Evolutionary conservation across 2,888 invertebrate species (phyloP), one percentile per base, ranked within the genome.

Genomic region (Rotaria macrura): DNA sequence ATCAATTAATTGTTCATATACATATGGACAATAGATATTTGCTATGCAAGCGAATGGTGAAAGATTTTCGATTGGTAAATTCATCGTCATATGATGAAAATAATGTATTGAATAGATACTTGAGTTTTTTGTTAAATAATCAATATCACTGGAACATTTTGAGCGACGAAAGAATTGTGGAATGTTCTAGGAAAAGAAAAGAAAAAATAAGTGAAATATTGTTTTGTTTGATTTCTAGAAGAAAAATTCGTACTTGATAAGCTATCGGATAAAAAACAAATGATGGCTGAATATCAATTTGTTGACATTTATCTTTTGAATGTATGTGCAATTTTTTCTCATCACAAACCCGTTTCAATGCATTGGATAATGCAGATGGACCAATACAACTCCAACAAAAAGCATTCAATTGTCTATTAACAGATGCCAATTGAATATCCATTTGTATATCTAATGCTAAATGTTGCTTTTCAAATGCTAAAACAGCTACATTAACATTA

Each of bases 71-170:
- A 79, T 23, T 12, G 40, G 25, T 43, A 79, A 43, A 43, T 79
- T 79, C 79, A 79, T 79, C 25, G 79, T 79, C 79, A 79, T 79
- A 79, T 79, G 79, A 79, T 79, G 79, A 79, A 79, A 79, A 79
- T 79, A 79, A 79, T 79, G 79, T 43, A 79, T n/a, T 0, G 79
- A 79, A 79, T 79, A 79, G 43, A 79, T 79, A 40, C 40, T 43
- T 14, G 40, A 43, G 43, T 79, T 79, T 79, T 43, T 79, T 25
- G 43, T 10, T 43, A 79, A 25, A 79, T 79, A 12, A 12, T 79
- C 4, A n/a, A 79, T 79, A 25, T 25, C 40, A 43, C n/a, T 12
- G 2, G 7, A 25, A 25, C 25, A 43, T 79, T 23, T 43, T 43
- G 79, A 43, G 0, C 10, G n/a, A 43, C 17, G 43, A 23, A 79